Conservation (phyloP, 2,888 invertebrate species). For the Aproaerema taeniolella region DNA sequence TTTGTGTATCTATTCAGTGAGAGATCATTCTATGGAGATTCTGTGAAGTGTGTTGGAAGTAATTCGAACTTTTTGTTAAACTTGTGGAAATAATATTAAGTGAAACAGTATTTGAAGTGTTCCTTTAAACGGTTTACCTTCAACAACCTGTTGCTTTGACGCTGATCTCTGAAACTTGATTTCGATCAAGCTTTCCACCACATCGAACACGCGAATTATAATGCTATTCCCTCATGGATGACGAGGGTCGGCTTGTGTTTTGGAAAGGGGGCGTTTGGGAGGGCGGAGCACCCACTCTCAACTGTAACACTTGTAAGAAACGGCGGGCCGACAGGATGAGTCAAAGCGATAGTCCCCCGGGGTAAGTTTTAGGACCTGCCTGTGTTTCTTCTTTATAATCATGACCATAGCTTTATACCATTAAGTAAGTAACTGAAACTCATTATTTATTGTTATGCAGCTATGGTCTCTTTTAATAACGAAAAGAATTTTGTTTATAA, state of each 20-base stretch:
- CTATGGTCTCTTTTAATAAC: no score
- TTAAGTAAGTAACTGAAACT: no score
- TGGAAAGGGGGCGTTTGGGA: constrained; percentile 71
- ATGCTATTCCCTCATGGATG: constrained; percentile 59
- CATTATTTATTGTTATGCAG: no score
- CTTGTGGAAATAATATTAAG: no score
- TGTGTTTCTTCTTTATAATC: neutral
- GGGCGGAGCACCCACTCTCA: constrained; percentile 60
- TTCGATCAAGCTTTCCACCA: constrained; percentile 15
- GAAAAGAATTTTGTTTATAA: no score
- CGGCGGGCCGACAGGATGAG: constrained; percentile 65
- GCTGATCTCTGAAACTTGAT: neutral
- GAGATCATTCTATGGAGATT: constrained; percentile 24
- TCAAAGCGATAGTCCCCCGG: constrained; percentile 49
- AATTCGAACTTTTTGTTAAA: no score
- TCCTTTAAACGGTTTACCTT: no score
- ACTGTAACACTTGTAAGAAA: constrained; percentile 66
- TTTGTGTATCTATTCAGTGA: constrained; percentile 29
- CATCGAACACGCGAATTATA: constrained; percentile 22
- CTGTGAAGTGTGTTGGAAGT: constrained; percentile 28
- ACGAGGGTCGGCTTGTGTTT: constrained; percentile 64
- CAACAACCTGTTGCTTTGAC: neutral
- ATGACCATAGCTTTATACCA: neutral
- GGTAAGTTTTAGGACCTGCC: constrained; percentile 42
- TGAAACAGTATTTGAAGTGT: neutral